phyloP scores from a whole-genome alignment of 2,888 invertebrate species.

The Cerastis leucographa region DNA sequence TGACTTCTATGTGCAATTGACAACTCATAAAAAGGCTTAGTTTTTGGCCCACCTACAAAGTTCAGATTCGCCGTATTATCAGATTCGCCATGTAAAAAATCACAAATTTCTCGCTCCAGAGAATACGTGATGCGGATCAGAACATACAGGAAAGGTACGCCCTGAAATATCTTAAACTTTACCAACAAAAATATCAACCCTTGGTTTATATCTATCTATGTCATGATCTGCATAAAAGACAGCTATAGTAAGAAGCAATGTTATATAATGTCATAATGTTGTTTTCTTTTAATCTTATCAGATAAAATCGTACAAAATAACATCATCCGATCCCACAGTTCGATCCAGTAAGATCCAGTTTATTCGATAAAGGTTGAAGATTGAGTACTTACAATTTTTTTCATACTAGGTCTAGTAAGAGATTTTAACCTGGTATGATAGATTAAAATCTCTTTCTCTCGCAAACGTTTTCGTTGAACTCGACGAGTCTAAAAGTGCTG shows the following conservation, averaged over 20 bases:
- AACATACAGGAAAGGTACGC: background rate
- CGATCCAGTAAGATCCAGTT: background rate
- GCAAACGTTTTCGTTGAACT: background rate
- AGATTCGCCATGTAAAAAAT: background rate
- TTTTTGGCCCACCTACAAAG: background rate
- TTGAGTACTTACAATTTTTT: background rate
- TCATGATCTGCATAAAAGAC: background rate
- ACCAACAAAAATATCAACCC: background rate
- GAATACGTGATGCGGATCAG: background rate
- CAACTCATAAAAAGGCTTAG: background rate
- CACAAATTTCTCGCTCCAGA: background rate
- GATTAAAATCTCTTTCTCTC: background rate
- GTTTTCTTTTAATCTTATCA: background rate
- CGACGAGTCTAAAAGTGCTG: background rate
- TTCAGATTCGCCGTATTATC: background rate
- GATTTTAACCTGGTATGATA: background rate
- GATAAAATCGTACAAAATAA: background rate
- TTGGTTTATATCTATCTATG: background rate
- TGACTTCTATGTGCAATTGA: background rate
- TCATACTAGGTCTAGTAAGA: background rate
- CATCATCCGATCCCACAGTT: background rate
- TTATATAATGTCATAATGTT: background rate
- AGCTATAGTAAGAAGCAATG: background rate
- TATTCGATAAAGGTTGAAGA: background rate
- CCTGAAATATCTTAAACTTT: background rate